Base-by-base conservation (phyloP, 2,888 invertebrate genomes). In the Hylaea fasciaria region DNA sequence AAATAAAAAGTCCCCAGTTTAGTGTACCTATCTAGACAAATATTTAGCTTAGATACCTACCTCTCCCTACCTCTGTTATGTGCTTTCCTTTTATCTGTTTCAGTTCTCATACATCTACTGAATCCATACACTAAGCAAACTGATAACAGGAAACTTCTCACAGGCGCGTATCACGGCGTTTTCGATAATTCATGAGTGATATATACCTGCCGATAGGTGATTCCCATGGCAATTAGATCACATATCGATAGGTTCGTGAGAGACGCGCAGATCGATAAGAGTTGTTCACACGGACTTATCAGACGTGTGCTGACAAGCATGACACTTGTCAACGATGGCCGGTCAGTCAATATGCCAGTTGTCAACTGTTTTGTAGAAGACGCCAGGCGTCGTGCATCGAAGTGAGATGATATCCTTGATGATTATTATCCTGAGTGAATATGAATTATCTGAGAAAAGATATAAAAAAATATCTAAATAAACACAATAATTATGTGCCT, bases 231-330 rank as follows among this genome's bases (percentile, higher is more conserved):
- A 76, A 73, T 72, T 73, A 65, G 74, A 76, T 71, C 68, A 69
- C 69, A 68, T 65, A 67, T 69, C 70, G 62, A 56, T 55, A 47
- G 55, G 50, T 41, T 39, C 39, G 37, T 37, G 37, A 37, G 37
- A 69, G 72, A 71, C 69, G 60, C 76, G 71, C 66, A 71, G 60
- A 63, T 62, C 68, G 86, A 88, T 87, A 87, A 87, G 76, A 64
- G 45, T 40, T 69, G 81, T 85, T 89, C 87, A 83, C 88, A 89
- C 84, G 83, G 70, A 68, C 65, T 77, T 83, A 85, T 83, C 82
- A 49, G 51, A 32, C 43, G 56, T 43, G 55, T 46, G 37, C 10
- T 81, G 74, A 78, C 78, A 80, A 70, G 37, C 65, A 62, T 81
- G 80, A 78, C 84, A 82, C 76, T 78, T 81, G 78, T 80, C 80